A percentile compares a stretch with the other conserved stretches of the same genome.
Evolutionary conservation across 2,888 invertebrate genomes (phyloP).

Genomic region (Aricia artaxerxes): DNA sequence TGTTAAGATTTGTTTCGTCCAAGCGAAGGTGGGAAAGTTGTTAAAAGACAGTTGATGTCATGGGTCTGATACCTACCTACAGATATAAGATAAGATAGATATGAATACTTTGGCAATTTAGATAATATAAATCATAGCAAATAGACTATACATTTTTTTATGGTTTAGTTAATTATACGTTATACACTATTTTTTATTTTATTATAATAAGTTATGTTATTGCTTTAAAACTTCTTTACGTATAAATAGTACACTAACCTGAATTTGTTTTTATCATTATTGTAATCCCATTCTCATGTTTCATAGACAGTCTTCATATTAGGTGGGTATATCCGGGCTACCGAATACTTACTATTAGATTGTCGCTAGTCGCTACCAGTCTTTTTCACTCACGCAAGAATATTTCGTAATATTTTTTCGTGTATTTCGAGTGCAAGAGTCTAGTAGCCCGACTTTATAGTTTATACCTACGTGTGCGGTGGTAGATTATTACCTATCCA

Average conservation of each 20-base stretch:
- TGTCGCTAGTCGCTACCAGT: too few species aligned
- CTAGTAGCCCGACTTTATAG: too few species aligned
- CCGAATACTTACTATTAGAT: too few species aligned
- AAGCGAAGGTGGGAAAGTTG: conserved; percentile 54
- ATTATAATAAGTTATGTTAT: conserved; percentile 1
- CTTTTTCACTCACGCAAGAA: too few species aligned
- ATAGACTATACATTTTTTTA: neutral
- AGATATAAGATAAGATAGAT: too few species aligned
- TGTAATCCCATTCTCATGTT: neutral
- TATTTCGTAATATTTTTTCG: too few species aligned
- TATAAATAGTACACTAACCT: neutral
- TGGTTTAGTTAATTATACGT: neutral
- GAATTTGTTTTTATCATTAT: neutral
- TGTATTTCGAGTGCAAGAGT: too few species aligned
- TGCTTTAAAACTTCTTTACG: neutral
- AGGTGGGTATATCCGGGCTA: too few species aligned
- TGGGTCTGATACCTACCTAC: neutral
- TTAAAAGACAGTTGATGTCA: conserved; percentile 39
- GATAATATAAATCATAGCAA: neutral
- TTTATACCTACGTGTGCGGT: too few species aligned
- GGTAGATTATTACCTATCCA: too few species aligned
- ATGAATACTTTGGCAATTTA: too few species aligned
- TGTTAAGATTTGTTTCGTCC: conserved; percentile 57
- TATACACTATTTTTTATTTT: neutral
- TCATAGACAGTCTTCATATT: neutral